phyloP scores from a whole-genome alignment of 2,888 invertebrate genomes.

The Phanerotoma sp. region DNA sequence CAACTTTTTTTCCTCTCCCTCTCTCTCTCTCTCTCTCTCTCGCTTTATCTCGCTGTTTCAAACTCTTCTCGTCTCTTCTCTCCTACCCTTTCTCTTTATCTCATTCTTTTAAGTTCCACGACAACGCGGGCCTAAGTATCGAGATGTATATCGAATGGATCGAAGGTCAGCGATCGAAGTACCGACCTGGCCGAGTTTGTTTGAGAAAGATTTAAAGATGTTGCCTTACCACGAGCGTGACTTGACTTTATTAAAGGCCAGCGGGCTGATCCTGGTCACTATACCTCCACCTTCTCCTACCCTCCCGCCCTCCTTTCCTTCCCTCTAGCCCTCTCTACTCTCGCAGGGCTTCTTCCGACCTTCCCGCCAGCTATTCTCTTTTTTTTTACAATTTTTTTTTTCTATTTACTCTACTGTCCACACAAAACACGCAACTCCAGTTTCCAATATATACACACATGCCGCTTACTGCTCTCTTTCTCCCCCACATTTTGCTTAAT shows the following conservation, averaged over 20 bases:
- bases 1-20: conserved; percentile 7
- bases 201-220: conserved; percentile 49
- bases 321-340: conserved; percentile 2
- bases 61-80: too few species aligned
- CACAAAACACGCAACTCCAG: background rate
- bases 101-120: conserved; percentile 1
- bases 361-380: conserved; percentile 16
- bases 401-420: background rate
- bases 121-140: conserved; percentile 15
- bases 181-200: conserved; percentile 37
- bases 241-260: conserved; percentile 48
- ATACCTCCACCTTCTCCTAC: too few species aligned
- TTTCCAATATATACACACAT: background rate
- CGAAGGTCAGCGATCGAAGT: conserved; percentile 43
- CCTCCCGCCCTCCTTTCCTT: conserved; percentile 9
- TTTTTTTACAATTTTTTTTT: conserved; percentile 1
- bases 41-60: background rate
- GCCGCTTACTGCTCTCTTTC: background rate
- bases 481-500: background rate
- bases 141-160: conserved; percentile 44
- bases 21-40: conserved; percentile 1
- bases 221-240: conserved; percentile 44
- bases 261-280: conserved; percentile 20
- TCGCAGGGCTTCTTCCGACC: background rate
- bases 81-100: background rate